Base-by-base conservation (phyloP, 2,113 vertebrate genomes). In the Sylvicapra grimmia region DNA sequence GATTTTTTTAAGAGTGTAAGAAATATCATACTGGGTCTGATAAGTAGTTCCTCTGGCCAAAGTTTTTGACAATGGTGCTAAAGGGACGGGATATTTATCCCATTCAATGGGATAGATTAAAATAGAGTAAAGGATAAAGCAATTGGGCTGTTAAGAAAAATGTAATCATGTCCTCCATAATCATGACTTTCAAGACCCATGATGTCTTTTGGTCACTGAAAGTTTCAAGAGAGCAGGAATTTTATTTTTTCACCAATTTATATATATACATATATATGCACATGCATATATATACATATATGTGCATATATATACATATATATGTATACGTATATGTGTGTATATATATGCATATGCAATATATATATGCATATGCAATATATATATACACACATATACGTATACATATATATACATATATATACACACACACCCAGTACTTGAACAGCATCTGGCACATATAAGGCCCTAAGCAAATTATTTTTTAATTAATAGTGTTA, bases 241-340 rank as follows among this genome's bases (percentile, higher is more conserved):
- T 79, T 87, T 82, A 59, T 65, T 65, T 59, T 6, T 51, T 83
- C 61, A 68, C 21, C 40, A 15, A 31, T 77, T 8, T n/a, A 8
- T 3, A 79, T 15, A 86, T 63, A 63, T 63, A 63, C 15, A 31
- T 27, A 25, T 13, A 51, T 13, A 51, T 44, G 40, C 44, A 44
- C 1, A 1, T 15, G 5, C 1, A 53, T 1, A 51, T 14, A 5
- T 2, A 77, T 18, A 54, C 11, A 7, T 3, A 59, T 8, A 82
- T 13, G 14, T 15, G 0, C 7, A 8, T 4, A 23, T 5, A 10
- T 1, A 10, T 2, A 5, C 0, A 27, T 19, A 23, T 1, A 23
- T 23, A 23, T 21, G n/a, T n/a, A n/a, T n/a, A n/a, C n/a, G n/a
- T n/a, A n/a, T n/a, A n/a, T n/a, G n/a, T n/a, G n/a, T n/a, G n/a